phyloP scores from a whole-genome alignment of 2,888 invertebrate species.

The Volucella inanis region DNA sequence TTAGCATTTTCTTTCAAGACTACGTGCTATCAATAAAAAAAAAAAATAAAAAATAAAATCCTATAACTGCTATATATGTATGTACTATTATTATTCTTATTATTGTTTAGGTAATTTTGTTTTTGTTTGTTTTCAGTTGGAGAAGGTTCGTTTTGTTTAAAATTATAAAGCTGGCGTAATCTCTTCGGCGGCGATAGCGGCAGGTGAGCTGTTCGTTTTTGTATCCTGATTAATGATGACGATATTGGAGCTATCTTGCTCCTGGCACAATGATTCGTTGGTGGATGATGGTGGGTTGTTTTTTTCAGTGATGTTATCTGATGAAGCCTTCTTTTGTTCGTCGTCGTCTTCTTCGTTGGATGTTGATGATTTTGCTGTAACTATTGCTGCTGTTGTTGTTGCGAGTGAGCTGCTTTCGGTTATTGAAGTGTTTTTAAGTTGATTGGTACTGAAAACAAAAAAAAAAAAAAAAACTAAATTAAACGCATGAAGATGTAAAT shows the following conservation, averaged over 20 bases:
- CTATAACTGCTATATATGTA: conserved; percentile 75
- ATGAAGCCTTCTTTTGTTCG: conserved; percentile 56
- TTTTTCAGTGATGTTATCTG: conserved; percentile 67
- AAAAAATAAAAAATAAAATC: conserved; percentile 64
- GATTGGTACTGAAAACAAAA: conserved; percentile 52
- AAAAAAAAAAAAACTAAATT: neutral
- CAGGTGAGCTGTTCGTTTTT: conserved; percentile 68
- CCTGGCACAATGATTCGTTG: conserved; percentile 75
- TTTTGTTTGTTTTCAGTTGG: conserved; percentile 64
- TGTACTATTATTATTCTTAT: conserved; percentile 67
- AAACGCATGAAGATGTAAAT: neutral
- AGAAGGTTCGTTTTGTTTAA: conserved; percentile 53
- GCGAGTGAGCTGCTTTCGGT: conserved; percentile 52
- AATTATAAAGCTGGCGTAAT: conserved; percentile 73
- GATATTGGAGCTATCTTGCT: conserved; percentile 62
- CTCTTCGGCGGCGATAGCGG: conserved; percentile 67
- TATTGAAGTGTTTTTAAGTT: conserved; percentile 56
- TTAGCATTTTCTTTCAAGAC: conserved; percentile 48
- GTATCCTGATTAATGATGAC: conserved; percentile 60
- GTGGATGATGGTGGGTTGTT: conserved; percentile 67
- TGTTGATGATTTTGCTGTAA: conserved; percentile 47
- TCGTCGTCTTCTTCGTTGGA: conserved; percentile 68
- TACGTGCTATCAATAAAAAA: conserved; percentile 64
- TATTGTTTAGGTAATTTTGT: conserved; percentile 51
- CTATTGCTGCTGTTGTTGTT: conserved; percentile 17